Evolutionary conservation across 2,113 vertebrate species (phyloP), one percentile per base, ranked within the genome.

Genomic region (Illadopsis cleaveri): DNA sequence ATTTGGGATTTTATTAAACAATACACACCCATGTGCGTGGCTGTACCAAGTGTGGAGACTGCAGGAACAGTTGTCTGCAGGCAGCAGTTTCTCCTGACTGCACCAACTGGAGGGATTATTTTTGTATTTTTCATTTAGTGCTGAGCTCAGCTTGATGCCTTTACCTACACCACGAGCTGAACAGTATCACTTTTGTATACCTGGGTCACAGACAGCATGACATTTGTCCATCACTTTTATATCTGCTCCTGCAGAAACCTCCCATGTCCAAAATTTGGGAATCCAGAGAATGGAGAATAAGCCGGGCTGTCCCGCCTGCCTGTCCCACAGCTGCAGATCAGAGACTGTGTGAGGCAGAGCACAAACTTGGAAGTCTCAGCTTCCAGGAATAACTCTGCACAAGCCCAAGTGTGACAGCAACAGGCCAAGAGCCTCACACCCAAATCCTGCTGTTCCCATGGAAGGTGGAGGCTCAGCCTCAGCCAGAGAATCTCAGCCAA

Each of bases 221-320:
- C 40, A 28, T 70, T 13, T 20, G 11, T 8, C 21, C 30, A 25
- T 31, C 5, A 1, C 11, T 72, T 65, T 27, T 5, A 15, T 22
- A 65, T 47, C 84, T 64, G 31, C 64, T 70, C 40, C 51, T 62
- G 71, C 45, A 94, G 38, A 64, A 75, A 53, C 1, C 0, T 64
- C 45, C 4, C 54, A 25, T 9, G 71, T 73, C 45, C 28, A 10
- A 33, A 70, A 45, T 30, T 4, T 19, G 5, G 10, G 21, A 35
- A 27, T 0, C 21, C 1, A 1, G 44, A 40, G 44, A 54, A 27
- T 0, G 0, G 0, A 51, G 40, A 45, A 50, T 0, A 10, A 70
- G 71, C 22, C 10, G 7, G 1, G 16, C 47, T 28, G 48, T 53
- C 20, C 47, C 0, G 0, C 3, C 40, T 65, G 81, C 61, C 48